Evolutionary conservation across 2,888 invertebrate species (phyloP).

Genomic region (Amaurobius ferox): DNA sequence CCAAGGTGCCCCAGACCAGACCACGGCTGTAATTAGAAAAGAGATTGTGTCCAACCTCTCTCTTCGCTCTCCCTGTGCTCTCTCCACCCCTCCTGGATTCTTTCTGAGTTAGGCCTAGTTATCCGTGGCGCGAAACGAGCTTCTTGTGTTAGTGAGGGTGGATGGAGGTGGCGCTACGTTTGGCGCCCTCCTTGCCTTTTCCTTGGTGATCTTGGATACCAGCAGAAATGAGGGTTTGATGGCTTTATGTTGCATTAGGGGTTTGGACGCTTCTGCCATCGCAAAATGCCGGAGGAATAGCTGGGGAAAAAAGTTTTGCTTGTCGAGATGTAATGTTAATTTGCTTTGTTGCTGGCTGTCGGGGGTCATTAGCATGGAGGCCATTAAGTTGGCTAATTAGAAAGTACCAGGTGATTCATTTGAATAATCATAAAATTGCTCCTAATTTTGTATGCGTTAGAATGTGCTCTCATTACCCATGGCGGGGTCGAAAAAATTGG

Average conservation of each 20-base stretch:
- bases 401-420: slow-evolving; percentile 10
- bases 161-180: slow-evolving; percentile 25
- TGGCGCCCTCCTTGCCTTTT: slow-evolving; percentile 65
- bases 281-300: neutral
- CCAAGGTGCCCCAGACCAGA: slow-evolving; percentile 55
- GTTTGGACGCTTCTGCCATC: neutral
- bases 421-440: slow-evolving; percentile 5
- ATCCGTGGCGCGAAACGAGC: slow-evolving; percentile 25
- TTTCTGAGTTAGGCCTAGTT: slow-evolving; percentile 63
- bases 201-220: slow-evolving; percentile 13
- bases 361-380: slow-evolving; percentile 1
- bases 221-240: slow-evolving; percentile 10
- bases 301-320: neutral
- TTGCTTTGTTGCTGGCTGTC: neutral
- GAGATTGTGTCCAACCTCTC: slow-evolving; percentile 70
- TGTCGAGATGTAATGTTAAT: slow-evolving; percentile 8
- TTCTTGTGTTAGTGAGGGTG: slow-evolving; percentile 27
- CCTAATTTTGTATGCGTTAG: neutral
- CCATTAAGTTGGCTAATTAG: neutral
- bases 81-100: neutral
- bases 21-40: slow-evolving; percentile 72
- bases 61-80: neutral
- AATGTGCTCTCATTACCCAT: neutral
- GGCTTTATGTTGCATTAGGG: slow-evolving; percentile 7
- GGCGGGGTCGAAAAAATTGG: neutral